Evolutionary conservation across 2,113 vertebrate genomes (phyloP), one percentile per base, ranked within the genome.

Genomic region (Oryzias melastigma): DNA sequence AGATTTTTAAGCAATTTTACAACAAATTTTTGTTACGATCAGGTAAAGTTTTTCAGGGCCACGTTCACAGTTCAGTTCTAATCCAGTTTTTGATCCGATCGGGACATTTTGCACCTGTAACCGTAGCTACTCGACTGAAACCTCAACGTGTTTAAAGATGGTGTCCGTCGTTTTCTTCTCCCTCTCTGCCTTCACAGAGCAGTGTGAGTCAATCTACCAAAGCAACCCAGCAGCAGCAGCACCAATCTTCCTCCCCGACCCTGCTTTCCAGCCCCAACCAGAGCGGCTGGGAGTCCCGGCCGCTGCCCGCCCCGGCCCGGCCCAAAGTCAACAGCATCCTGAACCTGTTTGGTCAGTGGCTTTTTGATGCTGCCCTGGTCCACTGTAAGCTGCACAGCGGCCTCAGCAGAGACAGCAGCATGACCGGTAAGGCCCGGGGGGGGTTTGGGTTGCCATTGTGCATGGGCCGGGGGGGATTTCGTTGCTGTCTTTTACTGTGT

Each of bases 281-380:
- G 88, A 95, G 93, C 44, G 94, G 93, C 72, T 95, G 93, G 78
- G 96, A 98, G 84, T 94, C 95, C 14, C 91, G 95, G 54, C 95
- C 96, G 0, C 89, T 97, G 6, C 96, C 96, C 8, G 96, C 96
- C 55, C 96, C 96, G 0, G 92, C 91, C 18, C 90, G 96, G 80
- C 95, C 96, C 25, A 96, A 95, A 86, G 96, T 98, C 91, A 98
- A 98, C 93, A 98, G 95, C 92, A 95, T 98, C 88, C 91, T 98
- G 87, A 95, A 98, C 88, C 94, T 98, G 65, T 98, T 98, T 57
- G 96, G 95, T 84, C 97, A 97, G 0, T 98, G 96, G 96, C 90
- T 98, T 51, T 97, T 98, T 65, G 96, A 98, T 60, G 96, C 96
- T 52, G 94, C 95, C 4, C 92, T 98, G 80, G 95, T 98, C 86